Base-by-base conservation (phyloP, 1,140 invertebrate species). In the Drosophila pallidifrons region DNA sequence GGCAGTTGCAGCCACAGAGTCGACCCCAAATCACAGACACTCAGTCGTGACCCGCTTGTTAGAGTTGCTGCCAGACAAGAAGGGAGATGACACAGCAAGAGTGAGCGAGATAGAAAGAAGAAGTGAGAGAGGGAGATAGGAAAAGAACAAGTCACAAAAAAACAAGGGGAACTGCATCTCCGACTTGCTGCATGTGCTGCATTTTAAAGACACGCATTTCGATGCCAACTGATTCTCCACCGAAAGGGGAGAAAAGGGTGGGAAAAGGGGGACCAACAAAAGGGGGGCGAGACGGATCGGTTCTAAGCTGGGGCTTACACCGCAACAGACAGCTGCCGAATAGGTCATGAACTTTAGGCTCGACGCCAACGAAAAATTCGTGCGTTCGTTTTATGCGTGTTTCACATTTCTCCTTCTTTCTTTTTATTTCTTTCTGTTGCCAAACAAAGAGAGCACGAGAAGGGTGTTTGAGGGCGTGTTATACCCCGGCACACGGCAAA, bases 331-430 rank as follows among this genome's bases (percentile, higher is more conserved):
- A 67, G 13, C 30, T 67, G 55, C 45, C 47, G 60, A 64, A 80
- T 60, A 77, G 75, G 80, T 82, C 79, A 82, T 82, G 82, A 78
- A 78, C 79, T 82, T 70, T 49, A 35, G 61, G 55, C 47, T 32
- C 15, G 46, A 69, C 25, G 51, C 51, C 35, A 10, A 10, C 35
- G 32, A 63, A 59, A 55, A 43, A 15, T 57, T 41, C 15, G 8
- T 65, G 25, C 20, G 35, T 65, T 46, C 13, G 8, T 32, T 32
- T 30, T 46, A 46, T 64, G 30, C 28, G 54, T 47, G 15, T 46
- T 57, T 35, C 16, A n/a, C 16, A 8, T 13, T 35, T n/a, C 13
- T 10, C 3, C 4, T 47, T 13, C 5, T n/a, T 25, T 20, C 5
- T 20, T 13, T 51, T 16, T 28, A 20, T 51, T 3, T 2, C 47